Percentiles rank a stretch among this genome's conserved stretches.
These are phyloP conservation scores for Nycticorax nycticorax DNA, from an alignment of 2,113 vertebrate species.

Conservation along the genomic window DNA sequence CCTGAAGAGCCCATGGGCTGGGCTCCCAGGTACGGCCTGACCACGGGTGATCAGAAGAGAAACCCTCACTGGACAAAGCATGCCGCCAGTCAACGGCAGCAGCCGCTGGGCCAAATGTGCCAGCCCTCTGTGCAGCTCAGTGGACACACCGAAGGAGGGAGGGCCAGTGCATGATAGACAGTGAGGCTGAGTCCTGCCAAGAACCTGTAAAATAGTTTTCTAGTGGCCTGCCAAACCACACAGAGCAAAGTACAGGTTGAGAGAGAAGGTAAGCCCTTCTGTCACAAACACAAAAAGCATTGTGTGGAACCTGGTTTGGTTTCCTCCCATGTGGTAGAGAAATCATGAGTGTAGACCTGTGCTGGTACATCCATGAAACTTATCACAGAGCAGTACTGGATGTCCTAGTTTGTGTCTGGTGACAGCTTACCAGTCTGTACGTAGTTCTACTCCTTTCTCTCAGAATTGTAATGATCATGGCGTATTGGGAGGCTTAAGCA, in stretches of 20 bases:
- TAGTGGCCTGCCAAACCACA: not conserved
- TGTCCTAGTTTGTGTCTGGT: not conserved
- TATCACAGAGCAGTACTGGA: accelerated
- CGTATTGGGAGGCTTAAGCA: not conserved
- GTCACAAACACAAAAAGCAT: accelerated
- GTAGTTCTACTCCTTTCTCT: not conserved
- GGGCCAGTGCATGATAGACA: not conserved
- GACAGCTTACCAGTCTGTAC: not conserved
- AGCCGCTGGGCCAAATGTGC: not conserved
- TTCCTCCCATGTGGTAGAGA: not conserved
- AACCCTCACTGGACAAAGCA: not conserved
- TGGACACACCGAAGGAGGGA: not conserved
- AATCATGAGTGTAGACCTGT: accelerated
- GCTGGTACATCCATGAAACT: not conserved
- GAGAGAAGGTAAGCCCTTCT: not conserved
- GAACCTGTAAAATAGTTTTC: not conserved
- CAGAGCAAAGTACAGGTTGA: not conserved
- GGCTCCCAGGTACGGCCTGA: not conserved
- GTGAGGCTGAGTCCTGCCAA: not conserved
- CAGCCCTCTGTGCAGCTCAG: not conserved
- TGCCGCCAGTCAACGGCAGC: accelerated
- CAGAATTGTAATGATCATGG: not conserved
- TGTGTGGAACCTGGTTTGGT: not conserved
- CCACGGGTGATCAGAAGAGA: not conserved
- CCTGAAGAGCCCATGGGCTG: not conserved